Evolutionary conservation across 2,797 vertebrate genomes (phyloP), one percentile per base, ranked within the genome.

Genomic region (Halcyon leucocephala): DNA sequence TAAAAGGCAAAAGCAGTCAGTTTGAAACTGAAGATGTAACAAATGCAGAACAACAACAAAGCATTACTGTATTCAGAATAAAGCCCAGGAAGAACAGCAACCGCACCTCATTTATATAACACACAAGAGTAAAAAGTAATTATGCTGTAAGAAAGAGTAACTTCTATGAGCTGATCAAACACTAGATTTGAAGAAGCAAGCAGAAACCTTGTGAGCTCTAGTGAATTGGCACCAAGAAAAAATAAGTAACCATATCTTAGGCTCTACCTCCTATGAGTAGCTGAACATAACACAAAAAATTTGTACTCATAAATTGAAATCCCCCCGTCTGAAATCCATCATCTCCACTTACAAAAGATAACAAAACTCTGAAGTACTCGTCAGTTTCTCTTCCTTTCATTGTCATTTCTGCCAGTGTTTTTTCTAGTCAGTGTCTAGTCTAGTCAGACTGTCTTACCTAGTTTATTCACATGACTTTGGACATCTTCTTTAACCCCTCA

Each of bases 91-190:
- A 77, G 31, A 61, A 44, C 9, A 86, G 66, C 46, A 89, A 58
- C 9, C 44, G 12, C 25, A 82, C 19, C 57, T 80, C 1, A 41
- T 54, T 91, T 74, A 65, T 21, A 55, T 31, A 81, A 89, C n/a
- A 35, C 35, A 35, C 2, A 79, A 62, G 13, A 70, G 16, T 24
- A 67, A 48, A 19, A 58, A 58, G 61, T 65, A 55, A 73, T 8
- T 9, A 3, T 7, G 4, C 31, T 49, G 0, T 21, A 62, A 64
- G 15, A 22, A 88, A 90, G 25, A 0, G 0, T 13, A 89, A n/a
- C 13, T 87, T 79, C 7, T 29, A n/a, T 42, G 86, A 77, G 71
- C 11, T 5, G 1, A 29, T 62, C 4, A 4, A 90, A 33, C 15
- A 60, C 15, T 31, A 67, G 5, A 66, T 89, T 73, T 82, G 44